Conservation (phyloP, 2,888 invertebrate species). For the Molanna angustata region DNA sequence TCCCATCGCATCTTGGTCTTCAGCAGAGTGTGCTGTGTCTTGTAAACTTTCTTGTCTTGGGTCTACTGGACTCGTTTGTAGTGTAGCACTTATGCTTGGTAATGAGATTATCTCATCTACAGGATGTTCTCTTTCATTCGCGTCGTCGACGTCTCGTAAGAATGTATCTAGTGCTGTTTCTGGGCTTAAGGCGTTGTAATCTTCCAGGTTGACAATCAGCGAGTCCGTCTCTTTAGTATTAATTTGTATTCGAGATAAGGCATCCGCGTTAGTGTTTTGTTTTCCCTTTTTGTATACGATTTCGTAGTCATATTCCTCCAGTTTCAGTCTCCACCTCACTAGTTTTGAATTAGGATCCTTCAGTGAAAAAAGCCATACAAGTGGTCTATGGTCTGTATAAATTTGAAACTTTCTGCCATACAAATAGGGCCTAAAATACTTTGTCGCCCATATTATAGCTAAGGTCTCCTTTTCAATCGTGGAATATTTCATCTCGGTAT, state of each 20-base stretch:
- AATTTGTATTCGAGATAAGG: not conserved
- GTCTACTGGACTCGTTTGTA: too few species aligned
- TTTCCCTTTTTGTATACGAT: conserved; percentile 3
- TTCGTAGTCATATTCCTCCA: not conserved
- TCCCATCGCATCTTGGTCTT: too few species aligned
- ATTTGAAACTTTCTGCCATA: not conserved
- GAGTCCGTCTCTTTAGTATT: not conserved
- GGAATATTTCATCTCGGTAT: not conserved
- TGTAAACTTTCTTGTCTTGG: too few species aligned
- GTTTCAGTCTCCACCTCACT: conserved; percentile 1
- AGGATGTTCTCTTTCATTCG: too few species aligned
- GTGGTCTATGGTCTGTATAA: not conserved
- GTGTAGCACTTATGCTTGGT: too few species aligned
- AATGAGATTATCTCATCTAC: too few species aligned
- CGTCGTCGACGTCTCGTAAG: too few species aligned
- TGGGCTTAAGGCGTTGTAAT: not conserved
- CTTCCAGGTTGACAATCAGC: not conserved
- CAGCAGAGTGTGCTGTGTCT: too few species aligned
- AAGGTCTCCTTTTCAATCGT: not conserved
- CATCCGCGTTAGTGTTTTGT: not conserved
- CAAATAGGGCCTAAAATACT: not conserved
- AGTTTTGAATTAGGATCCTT: conserved; percentile 1
- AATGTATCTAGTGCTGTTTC: too few species aligned
- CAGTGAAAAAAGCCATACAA: not conserved
- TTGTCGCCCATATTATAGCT: not conserved